phyloP scores from a whole-genome alignment of 2,113 vertebrate species.

The Callionymus lyra region DNA sequence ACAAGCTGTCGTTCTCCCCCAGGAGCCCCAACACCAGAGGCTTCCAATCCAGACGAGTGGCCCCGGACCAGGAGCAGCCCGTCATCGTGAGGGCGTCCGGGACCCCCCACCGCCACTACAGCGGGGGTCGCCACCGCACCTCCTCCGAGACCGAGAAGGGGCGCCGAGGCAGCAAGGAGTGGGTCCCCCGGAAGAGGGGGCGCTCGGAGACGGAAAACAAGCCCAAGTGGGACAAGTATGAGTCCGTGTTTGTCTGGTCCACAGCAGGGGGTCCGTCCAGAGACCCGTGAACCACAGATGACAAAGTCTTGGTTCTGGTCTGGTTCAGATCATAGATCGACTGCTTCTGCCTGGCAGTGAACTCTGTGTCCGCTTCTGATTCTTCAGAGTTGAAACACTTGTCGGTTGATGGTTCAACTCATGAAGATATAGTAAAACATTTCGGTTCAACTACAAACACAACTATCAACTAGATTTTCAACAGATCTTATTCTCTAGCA shows the following conservation, averaged over 20 bases:
- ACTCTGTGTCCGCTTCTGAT: too few species aligned
- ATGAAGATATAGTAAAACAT: too few species aligned
- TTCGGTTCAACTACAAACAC: too few species aligned
- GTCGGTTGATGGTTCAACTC: too few species aligned
- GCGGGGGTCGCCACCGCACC: conserved; percentile 41
- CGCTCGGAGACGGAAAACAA: conserved; percentile 52
- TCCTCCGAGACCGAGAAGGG: conserved; percentile 55
- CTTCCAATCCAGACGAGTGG: conserved; percentile 24
- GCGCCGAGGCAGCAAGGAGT: conserved; percentile 33
- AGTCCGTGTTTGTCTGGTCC: conserved; percentile 4
- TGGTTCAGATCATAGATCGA: too few species aligned
- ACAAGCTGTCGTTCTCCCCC: conserved; percentile 26
- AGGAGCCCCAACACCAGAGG: conserved; percentile 34
- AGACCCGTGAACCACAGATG: too few species aligned
- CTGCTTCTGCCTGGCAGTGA: too few species aligned
- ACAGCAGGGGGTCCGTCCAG: neutral
- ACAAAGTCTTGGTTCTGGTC: too few species aligned
- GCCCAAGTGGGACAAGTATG: conserved; percentile 63
- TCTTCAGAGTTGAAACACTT: too few species aligned
- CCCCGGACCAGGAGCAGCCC: conserved; percentile 17
- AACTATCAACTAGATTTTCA: too few species aligned
- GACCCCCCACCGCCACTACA: conserved; percentile 27
- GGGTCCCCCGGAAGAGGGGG: conserved; percentile 44
- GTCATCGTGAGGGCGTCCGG: conserved; percentile 38
- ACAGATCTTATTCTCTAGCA: too few species aligned